phyloP scores from a whole-genome alignment of 2,797 vertebrate species.

The Nothura maculosa region DNA sequence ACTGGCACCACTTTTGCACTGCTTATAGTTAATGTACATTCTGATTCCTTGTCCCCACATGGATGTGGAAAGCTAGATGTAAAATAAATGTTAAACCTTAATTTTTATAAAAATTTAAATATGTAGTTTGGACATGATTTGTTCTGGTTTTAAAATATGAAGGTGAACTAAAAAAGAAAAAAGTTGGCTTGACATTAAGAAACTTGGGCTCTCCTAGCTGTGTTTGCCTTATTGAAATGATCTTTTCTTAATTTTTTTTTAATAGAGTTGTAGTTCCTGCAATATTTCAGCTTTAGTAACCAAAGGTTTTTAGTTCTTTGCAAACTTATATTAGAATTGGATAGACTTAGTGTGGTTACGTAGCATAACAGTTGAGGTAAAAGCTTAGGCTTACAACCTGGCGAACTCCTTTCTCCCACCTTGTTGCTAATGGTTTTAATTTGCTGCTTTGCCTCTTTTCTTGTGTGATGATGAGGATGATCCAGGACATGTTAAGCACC shows the following conservation, averaged over 20 bases:
- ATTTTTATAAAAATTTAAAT: slow-evolving; percentile 82
- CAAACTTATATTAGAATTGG: background rate
- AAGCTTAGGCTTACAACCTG: background rate
- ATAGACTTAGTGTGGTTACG: background rate
- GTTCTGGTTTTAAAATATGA: slow-evolving; percentile 68
- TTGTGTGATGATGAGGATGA: rapidly evolving
- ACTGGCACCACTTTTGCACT: slow-evolving; percentile 81
- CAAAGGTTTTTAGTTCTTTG: background rate
- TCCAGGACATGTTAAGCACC: background rate
- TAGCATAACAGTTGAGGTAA: background rate
- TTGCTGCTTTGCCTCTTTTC: background rate
- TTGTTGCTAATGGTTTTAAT: background rate
- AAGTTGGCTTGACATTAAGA: slow-evolving; percentile 48
- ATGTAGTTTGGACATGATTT: slow-evolving; percentile 82
- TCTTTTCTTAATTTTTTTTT: background rate
- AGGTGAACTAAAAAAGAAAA: background rate
- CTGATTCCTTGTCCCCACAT: slow-evolving; percentile 77
- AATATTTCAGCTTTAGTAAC: background rate
- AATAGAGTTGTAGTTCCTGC: background rate
- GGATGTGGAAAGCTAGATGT: slow-evolving; percentile 83
- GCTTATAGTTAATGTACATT: slow-evolving; percentile 82
- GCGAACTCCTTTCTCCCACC: background rate
- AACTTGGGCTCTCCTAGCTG: background rate
- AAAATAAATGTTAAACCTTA: slow-evolving; percentile 86
- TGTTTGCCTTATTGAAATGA: background rate